phyloP scores from a whole-genome alignment of 2,797 vertebrate genomes.

The Cephalopachus bancanus region DNA sequence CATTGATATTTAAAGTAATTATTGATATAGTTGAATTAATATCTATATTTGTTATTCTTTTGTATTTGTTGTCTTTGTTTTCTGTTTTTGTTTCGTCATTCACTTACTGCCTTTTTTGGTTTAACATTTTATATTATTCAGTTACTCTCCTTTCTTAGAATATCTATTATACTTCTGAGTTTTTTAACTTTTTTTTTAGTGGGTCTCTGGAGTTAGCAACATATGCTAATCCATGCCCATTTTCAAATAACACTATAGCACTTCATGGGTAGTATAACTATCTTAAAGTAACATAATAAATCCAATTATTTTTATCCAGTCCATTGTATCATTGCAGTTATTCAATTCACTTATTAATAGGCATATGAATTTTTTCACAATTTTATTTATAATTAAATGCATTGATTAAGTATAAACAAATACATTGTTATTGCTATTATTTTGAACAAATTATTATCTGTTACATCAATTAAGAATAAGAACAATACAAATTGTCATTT shows the following conservation, averaged over 20 bases:
- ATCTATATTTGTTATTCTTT: background rate
- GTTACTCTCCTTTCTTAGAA: background rate
- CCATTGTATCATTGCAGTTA: background rate
- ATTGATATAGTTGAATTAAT: background rate
- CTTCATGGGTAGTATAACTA: background rate
- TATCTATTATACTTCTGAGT: background rate
- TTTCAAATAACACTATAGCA: background rate
- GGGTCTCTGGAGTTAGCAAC: background rate
- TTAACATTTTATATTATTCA: background rate
- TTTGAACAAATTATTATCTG: background rate
- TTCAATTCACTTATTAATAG: background rate
- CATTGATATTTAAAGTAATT: background rate
- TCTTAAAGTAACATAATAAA: background rate
- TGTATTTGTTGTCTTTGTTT: background rate
- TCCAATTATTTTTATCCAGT: background rate
- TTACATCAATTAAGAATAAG: background rate
- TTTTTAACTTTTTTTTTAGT: background rate
- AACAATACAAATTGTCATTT: background rate
- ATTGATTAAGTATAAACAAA: background rate
- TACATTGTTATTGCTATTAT: background rate
- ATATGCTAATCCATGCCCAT: background rate
- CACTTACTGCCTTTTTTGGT: background rate
- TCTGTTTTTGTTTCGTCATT: background rate
- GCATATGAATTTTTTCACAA: background rate
- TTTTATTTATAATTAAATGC: background rate